phyloP scores from a whole-genome alignment of 2,888 invertebrate genomes.

The Elysia crispata region DNA sequence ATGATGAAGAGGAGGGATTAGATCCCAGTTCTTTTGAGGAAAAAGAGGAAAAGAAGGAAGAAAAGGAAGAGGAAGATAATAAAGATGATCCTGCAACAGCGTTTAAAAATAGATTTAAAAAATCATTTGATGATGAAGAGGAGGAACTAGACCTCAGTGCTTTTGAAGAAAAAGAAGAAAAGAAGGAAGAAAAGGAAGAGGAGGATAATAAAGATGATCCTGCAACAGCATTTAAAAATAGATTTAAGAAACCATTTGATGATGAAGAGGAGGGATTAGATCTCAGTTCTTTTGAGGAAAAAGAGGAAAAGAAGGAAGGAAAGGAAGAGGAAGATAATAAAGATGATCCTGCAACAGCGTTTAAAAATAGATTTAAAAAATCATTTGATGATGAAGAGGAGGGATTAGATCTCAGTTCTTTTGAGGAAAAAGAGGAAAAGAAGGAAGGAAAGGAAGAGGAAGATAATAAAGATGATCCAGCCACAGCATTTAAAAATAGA shows the following conservation, averaged over 20 bases:
- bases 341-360: constrained; percentile 37
- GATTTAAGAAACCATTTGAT: constrained; percentile 45
- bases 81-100: constrained; percentile 43
- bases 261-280: constrained; percentile 48
- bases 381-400: constrained; percentile 44
- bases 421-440: constrained; percentile 1
- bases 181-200: constrained; percentile 31
- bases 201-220: constrained; percentile 18
- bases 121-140: constrained; percentile 45
- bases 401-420: constrained; percentile 29
- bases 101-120: constrained; percentile 47
- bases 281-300: constrained; percentile 14
- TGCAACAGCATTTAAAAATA: constrained; percentile 44
- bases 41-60: constrained; percentile 29
- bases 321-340: constrained; percentile 18
- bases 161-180: constrained; percentile 33
- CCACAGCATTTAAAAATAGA: background rate
- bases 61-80: constrained; percentile 24
- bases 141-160: constrained; percentile 44
- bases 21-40: constrained; percentile 14
- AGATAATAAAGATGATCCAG: background rate
- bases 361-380: constrained; percentile 44
- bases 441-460: constrained; percentile 2
- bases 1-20: constrained; percentile 22
- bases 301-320: constrained; percentile 23